Evolutionary conservation across 2,888 invertebrate genomes (phyloP), one percentile per base, ranked within the genome.

Genomic region (Dioctria rufipes): DNA sequence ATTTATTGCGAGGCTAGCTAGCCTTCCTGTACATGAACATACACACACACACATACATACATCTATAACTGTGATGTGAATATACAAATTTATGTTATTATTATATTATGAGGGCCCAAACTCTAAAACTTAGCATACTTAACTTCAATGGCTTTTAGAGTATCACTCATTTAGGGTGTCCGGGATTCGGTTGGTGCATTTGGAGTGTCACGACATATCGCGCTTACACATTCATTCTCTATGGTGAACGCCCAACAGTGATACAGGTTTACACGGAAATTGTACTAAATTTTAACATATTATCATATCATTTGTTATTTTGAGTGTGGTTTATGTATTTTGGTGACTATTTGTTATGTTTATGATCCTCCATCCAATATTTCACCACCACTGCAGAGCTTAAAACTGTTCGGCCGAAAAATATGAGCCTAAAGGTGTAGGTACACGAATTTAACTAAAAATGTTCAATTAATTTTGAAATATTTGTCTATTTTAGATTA

Each of bases 321-420:
- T 40, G 63, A 63, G 79, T 75, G 46, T 60, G 81, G 66, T 75
- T 80, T 79, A 63, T 80, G 81, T 69, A 81, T 77, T 81, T 77
- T 60, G n/a, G 69, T 69, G 77, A 61, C 80, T 80, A 81, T 81
- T 81, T 81, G 81, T 81, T 80, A 81, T 80, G 77, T 80, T 81
- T 80, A 81, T 75, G 73, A 66, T 54, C 54, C 78, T 43, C n/a
- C n/a, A n/a, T n/a, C n/a, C n/a, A n/a, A n/a, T n/a, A n/a, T n/a
- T n/a, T n/a, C n/a, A n/a, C n/a, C n/a, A n/a, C n/a, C n/a, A n/a
- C n/a, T n/a, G n/a, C n/a, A n/a, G n/a, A n/a, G n/a, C n/a, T n/a
- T n/a, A n/a, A n/a, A n/a, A n/a, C n/a, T n/a, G n/a, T n/a, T n/a
- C n/a, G n/a, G n/a, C n/a, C n/a, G n/a, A n/a, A n/a, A n/a, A n/a